Base-by-base conservation (phyloP, 2,888 invertebrate species). In the Rhodophaea formosa region DNA sequence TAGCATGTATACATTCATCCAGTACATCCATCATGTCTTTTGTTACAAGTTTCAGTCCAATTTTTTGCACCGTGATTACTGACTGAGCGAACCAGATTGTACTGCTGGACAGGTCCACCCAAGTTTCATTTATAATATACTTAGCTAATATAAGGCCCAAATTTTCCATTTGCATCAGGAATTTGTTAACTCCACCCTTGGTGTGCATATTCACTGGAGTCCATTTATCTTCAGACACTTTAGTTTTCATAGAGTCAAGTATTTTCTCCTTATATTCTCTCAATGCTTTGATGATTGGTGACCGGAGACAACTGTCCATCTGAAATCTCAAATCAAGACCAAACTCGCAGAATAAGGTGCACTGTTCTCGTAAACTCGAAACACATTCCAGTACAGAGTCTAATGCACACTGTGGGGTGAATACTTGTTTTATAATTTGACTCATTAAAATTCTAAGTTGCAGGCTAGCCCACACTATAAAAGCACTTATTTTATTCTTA, bases 301-400 rank as follows among this genome's bases (percentile, higher is more conserved):
- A 93, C 63, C 97, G 93, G 60, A 99, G 88, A 63, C 97, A 93
- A 23, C 96, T 96, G 77, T 98, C 97, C 70, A 99, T 92, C 79
- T 97, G 96, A 83, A 98, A 99, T 64, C 96, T 95, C 59, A 99
- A 92, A 88, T 99, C 99, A 70, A 99, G 92, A 1, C 99, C 99
- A 69, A 94, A 90, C 72, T 94, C 91, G 75, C 92, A 94, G 75
- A 92, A 86, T 69, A 90, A 72, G 62, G 68, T 75, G 68, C 96
- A 96, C 72, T 96, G 95, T 60, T 92, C 93, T 70, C 97, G 93
- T 29, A 97, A 94, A 72, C 96, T 94, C 62, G 95, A 93, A 30
- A 98, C 95, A 84, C 97, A 97, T 77, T 97, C 97, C 7, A 97
- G 95, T 56, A 98, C 93, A 0, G 95, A 94, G 63, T 96, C 95